Evolutionary conservation across 2,888 invertebrate species (phyloP).

Genomic region (Minunthozetes semirufus): DNA sequence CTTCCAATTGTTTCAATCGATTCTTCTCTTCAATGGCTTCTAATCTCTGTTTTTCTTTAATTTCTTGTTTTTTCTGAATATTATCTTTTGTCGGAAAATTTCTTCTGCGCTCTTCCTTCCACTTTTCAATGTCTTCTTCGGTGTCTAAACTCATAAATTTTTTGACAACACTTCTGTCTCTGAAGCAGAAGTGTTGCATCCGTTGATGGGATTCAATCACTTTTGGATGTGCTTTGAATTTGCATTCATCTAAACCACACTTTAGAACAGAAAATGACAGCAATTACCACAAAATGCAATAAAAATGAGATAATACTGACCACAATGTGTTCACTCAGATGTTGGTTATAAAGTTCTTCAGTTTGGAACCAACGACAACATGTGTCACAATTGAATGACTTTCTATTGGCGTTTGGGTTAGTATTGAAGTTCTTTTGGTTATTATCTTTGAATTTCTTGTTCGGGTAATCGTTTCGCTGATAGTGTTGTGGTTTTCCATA

Average conservation of each 20-base stretch:
- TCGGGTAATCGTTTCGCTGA: neutral
- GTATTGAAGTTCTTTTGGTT: neutral
- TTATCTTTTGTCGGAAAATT: constrained; percentile 34
- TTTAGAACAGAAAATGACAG: neutral
- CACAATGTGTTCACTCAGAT: constrained; percentile 12
- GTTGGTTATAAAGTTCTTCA: neutral
- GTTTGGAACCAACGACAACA: constrained; percentile 19
- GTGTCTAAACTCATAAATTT: constrained; percentile 66
- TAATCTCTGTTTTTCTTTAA: neutral
- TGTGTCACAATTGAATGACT: neutral
- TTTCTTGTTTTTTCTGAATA: neutral
- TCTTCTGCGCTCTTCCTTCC: constrained; percentile 71
- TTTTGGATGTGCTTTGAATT: constrained; percentile 68
- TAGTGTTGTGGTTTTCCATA: neutral
- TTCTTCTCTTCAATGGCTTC: neutral
- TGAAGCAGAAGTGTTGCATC: constrained; percentile 49
- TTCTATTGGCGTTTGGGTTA: neutral
- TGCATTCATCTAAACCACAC: constrained; percentile 73
- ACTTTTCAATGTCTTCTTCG: constrained; percentile 73
- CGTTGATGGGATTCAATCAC: constrained; percentile 71
- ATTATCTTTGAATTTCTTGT: constrained; percentile 12
- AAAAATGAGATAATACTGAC: neutral
- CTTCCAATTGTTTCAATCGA: neutral
- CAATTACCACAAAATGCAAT: neutral
- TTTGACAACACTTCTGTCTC: constrained; percentile 55